Conservation (phyloP, 2,888 invertebrate species). For the Tineola bisselliella region DNA sequence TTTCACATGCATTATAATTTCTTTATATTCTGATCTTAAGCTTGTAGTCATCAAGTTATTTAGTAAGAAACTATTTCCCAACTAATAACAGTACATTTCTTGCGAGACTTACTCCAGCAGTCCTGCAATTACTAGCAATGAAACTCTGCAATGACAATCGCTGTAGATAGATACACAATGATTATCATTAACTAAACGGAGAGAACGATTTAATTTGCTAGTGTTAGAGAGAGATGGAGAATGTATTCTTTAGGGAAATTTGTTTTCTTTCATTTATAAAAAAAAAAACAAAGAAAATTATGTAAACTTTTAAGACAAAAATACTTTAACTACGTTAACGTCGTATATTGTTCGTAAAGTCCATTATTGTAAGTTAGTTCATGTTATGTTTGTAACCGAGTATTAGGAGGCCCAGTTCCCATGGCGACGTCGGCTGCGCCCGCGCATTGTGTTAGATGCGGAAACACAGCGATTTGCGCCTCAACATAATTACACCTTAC, state of each 20-base stretch:
- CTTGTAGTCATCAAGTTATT: background rate
- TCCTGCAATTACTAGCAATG: background rate
- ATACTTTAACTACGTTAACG: too few relatives aligned
- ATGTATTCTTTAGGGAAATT: background rate
- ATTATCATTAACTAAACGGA: constrained; percentile 40
- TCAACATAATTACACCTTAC: constrained; percentile 9
- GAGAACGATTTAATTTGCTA: background rate
- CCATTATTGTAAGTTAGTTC: background rate
- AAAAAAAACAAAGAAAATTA: too few relatives aligned
- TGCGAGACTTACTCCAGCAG: background rate
- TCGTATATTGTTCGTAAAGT: background rate
- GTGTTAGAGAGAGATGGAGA: constrained; percentile 26
- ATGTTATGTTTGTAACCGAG: background rate
- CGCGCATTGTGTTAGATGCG: constrained; percentile 42
- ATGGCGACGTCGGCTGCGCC: constrained; percentile 43
- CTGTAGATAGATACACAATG: constrained; percentile 26
- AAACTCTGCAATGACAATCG: constrained; percentile 9
- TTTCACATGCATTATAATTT: too few relatives aligned
- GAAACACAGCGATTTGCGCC: constrained; percentile 8
- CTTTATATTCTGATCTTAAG: too few relatives aligned
- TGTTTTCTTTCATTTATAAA: background rate
- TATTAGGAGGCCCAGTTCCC: constrained; percentile 34
- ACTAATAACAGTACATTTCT: background rate
- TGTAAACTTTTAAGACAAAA: too few relatives aligned
- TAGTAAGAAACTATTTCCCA: background rate